Evolutionary conservation across 2,113 vertebrate genomes (phyloP).

Genomic region (Dromas ardeola): DNA sequence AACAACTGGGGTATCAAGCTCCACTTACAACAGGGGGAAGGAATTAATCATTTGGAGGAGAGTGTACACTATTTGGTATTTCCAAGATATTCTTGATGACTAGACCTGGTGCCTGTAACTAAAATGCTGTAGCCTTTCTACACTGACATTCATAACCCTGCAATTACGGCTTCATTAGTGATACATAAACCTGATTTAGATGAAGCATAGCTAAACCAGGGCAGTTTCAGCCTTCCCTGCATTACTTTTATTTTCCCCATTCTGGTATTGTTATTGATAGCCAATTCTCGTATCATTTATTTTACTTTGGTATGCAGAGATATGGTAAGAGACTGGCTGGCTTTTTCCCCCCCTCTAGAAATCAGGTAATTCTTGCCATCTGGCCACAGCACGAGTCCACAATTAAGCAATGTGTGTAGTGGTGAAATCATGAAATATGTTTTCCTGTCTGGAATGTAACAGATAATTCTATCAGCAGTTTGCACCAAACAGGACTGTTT

Average conservation of each 20-base stretch:
- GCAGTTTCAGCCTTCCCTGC: not conserved
- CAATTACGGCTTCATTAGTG: not conserved
- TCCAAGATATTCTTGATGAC: not conserved
- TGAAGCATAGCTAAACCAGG: not conserved
- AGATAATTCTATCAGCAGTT: not conserved
- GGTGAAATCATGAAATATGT: not conserved
- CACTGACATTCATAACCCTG: not conserved
- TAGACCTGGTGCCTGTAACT: not conserved
- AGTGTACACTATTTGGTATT: not conserved
- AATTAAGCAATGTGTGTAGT: not conserved
- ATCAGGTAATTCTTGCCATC: not conserved
- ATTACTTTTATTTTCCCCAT: not conserved
- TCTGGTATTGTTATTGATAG: not conserved
- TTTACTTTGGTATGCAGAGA: not conserved
- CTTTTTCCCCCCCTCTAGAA: not conserved
- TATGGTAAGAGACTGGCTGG: not conserved
- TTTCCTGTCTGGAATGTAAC: not conserved
- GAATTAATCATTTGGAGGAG: not conserved
- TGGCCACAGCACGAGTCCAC: not conserved
- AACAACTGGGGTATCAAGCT: not conserved
- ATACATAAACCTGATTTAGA: not conserved
- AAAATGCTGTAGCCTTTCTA: not conserved
- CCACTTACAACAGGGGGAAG: not conserved
- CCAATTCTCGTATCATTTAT: not conserved
- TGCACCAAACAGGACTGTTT: not conserved